Conservation (phyloP, 1,140 invertebrate genomes). For the Coelopa frigida region DNA sequence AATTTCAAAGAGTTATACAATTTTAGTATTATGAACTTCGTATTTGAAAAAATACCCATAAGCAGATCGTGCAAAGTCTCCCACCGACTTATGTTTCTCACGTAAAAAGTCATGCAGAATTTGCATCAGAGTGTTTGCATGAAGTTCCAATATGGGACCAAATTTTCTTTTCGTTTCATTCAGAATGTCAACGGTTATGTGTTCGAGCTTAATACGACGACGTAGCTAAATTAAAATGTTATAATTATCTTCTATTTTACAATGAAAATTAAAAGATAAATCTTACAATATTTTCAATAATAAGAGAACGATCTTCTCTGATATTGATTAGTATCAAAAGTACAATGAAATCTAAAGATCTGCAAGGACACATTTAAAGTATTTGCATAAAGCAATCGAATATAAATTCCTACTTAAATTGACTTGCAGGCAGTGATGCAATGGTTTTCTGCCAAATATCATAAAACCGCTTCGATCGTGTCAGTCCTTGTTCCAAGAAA, state of each 20-base stretch:
- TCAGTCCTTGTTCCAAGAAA: conserved; percentile 27
- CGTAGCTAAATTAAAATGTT: conserved; percentile 23
- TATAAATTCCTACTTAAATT: conserved; percentile 20
- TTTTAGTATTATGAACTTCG: conserved; percentile 1
- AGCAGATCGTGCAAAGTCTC: conserved; percentile 30
- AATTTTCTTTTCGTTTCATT: conserved; percentile 39
- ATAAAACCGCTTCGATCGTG: conserved; percentile 34
- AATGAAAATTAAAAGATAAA: neutral
- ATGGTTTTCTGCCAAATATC: conserved; percentile 32
- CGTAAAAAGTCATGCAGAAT: conserved; percentile 39
- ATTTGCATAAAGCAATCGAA: conserved; percentile 20
- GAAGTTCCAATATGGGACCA: conserved; percentile 39
- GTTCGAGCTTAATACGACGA: conserved; percentile 38
- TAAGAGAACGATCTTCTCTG: too few relatives aligned
- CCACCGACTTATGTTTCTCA: conserved; percentile 31
- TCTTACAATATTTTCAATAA: neutral
- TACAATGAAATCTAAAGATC: neutral
- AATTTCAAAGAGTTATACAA: neutral
- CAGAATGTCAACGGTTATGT: conserved; percentile 41
- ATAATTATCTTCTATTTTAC: too few relatives aligned
- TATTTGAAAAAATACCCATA: conserved; percentile 20
- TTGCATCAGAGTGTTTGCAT: conserved; percentile 41
- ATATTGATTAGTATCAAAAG: neutral
- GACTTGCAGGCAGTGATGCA: conserved; percentile 15
- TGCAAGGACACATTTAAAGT: conserved; percentile 29